Conservation (phyloP, 2,797 vertebrate species). For the Columba guinea region DNA sequence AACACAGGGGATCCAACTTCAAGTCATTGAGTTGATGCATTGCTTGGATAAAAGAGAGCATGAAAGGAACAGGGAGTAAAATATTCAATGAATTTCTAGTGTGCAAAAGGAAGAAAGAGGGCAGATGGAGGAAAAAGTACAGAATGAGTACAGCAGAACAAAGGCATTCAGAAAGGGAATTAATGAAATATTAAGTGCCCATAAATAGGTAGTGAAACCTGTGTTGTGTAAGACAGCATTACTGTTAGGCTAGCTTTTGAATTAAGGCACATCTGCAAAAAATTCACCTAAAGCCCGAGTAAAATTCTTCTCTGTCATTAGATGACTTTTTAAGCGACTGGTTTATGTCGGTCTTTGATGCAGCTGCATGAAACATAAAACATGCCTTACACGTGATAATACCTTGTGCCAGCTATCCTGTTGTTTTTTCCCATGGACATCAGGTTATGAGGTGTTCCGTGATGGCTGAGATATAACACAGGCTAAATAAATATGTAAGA, state of each 20-base stretch:
- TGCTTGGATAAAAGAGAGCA: background rate
- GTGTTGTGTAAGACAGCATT: background rate
- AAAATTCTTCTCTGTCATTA: background rate
- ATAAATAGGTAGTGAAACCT: background rate
- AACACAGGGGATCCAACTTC: background rate
- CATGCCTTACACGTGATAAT: background rate
- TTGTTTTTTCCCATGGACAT: background rate
- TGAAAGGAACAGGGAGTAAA: background rate
- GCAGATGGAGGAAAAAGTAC: background rate
- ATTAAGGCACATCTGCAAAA: background rate
- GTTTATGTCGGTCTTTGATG: constrained; percentile 8
- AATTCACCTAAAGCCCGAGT: background rate
- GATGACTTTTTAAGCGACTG: background rate
- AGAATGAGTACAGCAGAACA: background rate
- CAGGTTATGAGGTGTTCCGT: background rate
- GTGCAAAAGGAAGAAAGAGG: background rate
- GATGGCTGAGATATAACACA: background rate
- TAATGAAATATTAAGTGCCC: constrained; percentile 7
- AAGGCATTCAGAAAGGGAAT: background rate
- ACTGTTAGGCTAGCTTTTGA: background rate
- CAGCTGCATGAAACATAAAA: background rate
- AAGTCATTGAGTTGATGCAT: background rate
- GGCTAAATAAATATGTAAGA: background rate
- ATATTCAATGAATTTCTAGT: background rate
- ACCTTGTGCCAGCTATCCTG: background rate